Evolutionary conservation across 1,140 invertebrate species (phyloP).

Genomic region (Euura saliciscinereae): DNA sequence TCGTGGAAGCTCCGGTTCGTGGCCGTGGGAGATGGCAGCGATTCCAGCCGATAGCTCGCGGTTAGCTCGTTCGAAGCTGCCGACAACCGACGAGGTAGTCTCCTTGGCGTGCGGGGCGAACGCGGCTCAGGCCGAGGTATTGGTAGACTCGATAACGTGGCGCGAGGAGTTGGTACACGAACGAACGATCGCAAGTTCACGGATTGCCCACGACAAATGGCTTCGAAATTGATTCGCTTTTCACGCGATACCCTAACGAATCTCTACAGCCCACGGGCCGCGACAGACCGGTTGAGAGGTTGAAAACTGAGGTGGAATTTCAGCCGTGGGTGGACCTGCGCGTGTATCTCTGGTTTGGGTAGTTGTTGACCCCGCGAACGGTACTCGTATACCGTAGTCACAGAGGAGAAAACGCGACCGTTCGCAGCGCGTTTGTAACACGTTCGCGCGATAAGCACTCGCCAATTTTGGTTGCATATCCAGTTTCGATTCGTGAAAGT

Average conservation of each 20-base stretch:
- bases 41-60: no score
- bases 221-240: no score
- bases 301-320: neutral
- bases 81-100: no score
- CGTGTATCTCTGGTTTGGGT: neutral
- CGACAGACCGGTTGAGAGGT: neutral
- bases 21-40: no score
- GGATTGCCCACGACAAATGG: no score
- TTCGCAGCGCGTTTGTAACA: no score
- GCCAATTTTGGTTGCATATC: neutral
- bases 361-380: neutral
- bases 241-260: no score
- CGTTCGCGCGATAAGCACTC: no score
- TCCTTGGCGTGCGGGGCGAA: neutral
- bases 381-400: neutral
- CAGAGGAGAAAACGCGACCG: no score
- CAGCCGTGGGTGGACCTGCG: neutral
- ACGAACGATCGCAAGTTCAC: neutral
- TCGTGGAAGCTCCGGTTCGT: no score
- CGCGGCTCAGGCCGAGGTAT: slow-evolving; percentile 18
- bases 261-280: slow-evolving; percentile 9
- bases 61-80: no score
- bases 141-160: slow-evolving; percentile 19
- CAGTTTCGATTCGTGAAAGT: neutral
- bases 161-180: slow-evolving; percentile 15